These are phyloP conservation scores for Piezodorus guildinii DNA, from an alignment of 1,140 invertebrate species.

Conservation along the genomic window DNA sequence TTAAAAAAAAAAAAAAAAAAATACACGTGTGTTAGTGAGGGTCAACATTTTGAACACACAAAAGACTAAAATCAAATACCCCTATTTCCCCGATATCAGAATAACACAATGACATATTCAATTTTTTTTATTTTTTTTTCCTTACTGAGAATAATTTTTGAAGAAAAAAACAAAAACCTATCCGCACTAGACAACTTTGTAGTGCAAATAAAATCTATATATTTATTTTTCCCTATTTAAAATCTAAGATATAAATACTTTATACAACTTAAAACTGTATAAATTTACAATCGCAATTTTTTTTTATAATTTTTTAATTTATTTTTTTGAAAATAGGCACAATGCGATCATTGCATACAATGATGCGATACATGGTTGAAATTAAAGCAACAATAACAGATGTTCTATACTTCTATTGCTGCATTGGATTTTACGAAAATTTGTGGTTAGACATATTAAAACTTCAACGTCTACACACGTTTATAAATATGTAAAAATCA, in stretches of 20 bases:
- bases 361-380: not conserved
- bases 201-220: constrained; percentile 3
- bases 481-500: not conserved
- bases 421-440: not conserved
- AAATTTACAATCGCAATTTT: not conserved
- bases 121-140: not conserved
- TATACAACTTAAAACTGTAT: not conserved
- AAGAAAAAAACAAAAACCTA: constrained; percentile 6
- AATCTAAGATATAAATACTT: constrained; percentile 10
- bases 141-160: not conserved
- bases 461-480: not conserved
- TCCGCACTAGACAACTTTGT: not conserved
- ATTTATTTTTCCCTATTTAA: constrained; percentile 5
- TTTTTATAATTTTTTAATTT: not conserved
- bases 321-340: constrained; percentile 11
- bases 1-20: constrained; percentile 13
- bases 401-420: constrained; percentile 3
- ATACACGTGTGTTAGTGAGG: not conserved
- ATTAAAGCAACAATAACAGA: not conserved
- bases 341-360: constrained; percentile 6
- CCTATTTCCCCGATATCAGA: not conserved
- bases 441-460: not conserved
- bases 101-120: constrained; percentile 8
- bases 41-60: not conserved
- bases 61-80: not conserved